Percentiles rank a stretch among this genome's conserved stretches.
These are phyloP conservation scores for Pelusios castaneus DNA, from an alignment of 2,113 vertebrate species.

Conservation along the genomic window DNA sequence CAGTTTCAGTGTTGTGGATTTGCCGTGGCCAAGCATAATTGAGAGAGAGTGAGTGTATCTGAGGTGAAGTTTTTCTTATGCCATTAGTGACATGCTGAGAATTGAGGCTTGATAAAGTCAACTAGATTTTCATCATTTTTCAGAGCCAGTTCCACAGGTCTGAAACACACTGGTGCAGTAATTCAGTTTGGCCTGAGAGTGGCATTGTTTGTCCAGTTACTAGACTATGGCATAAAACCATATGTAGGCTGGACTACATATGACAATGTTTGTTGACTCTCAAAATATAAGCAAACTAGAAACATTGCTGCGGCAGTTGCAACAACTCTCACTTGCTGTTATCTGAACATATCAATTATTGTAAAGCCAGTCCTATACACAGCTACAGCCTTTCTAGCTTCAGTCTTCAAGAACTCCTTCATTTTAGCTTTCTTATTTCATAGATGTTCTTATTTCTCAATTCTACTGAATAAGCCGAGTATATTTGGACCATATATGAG, in stretches of 20 bases:
- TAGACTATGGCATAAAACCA: not conserved
- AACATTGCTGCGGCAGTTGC: not conserved
- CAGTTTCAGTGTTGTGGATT: not conserved
- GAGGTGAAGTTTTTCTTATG: not conserved
- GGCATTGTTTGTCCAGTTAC: conserved; percentile 41
- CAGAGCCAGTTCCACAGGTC: rapidly evolving
- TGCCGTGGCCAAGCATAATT: not conserved
- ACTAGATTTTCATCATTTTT: not conserved
- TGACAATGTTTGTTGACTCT: not conserved
- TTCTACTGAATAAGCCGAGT: not conserved
- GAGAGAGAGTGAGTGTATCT: not conserved
- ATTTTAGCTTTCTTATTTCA: not conserved
- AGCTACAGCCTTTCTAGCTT: not conserved
- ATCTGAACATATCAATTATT: not conserved
- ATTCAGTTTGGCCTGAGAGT: conserved; percentile 10
- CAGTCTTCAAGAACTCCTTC: not conserved
- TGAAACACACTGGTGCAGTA: conserved; percentile 2
- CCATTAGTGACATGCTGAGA: not conserved
- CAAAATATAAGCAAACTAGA: not conserved
- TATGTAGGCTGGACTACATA: not conserved
- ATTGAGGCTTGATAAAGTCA: rapidly evolving
- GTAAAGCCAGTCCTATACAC: not conserved
- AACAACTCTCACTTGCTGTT: not conserved
- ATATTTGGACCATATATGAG: rapidly evolving
- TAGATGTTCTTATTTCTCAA: not conserved